These are phyloP conservation scores for Microplitis deprimator DNA, from an alignment of 2,888 invertebrate species.

Conservation along the genomic window DNA sequence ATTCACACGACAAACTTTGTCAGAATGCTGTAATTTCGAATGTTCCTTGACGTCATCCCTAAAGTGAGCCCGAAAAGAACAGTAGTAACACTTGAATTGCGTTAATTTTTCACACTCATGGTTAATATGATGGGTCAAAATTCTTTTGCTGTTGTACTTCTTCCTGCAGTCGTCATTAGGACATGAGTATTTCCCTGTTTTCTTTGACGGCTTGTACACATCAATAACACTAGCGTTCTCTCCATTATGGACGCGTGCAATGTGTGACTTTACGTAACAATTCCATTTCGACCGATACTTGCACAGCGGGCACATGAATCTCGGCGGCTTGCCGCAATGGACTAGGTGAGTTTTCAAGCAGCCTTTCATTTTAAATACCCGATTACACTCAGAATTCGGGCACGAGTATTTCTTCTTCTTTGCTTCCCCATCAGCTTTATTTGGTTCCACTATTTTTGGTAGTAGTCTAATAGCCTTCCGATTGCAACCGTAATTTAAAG, in stretches of 20 bases:
- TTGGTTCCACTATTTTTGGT: neutral
- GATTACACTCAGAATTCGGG: neutral
- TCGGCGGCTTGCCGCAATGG: neutral
- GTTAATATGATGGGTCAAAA: neutral
- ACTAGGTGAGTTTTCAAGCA: neutral
- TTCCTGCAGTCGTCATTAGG: neutral
- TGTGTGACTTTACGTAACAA: neutral
- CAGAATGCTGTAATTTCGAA: neutral
- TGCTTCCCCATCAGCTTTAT: neutral
- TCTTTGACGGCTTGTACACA: neutral
- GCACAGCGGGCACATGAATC: neutral
- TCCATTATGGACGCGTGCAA: neutral
- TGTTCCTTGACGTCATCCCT: neutral
- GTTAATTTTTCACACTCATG: neutral
- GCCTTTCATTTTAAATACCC: neutral
- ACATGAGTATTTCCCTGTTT: neutral
- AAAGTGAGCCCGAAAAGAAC: neutral
- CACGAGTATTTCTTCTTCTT: neutral
- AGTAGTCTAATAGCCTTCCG: too few relatives aligned
- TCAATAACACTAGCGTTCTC: neutral
- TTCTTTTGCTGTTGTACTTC: neutral
- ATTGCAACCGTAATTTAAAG: too few relatives aligned
- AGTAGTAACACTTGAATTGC: neutral
- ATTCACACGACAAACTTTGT: neutral
- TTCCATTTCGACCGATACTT: neutral